Conservation (phyloP, 2,888 invertebrate species). For the Zygothrica quintamaculata region DNA sequence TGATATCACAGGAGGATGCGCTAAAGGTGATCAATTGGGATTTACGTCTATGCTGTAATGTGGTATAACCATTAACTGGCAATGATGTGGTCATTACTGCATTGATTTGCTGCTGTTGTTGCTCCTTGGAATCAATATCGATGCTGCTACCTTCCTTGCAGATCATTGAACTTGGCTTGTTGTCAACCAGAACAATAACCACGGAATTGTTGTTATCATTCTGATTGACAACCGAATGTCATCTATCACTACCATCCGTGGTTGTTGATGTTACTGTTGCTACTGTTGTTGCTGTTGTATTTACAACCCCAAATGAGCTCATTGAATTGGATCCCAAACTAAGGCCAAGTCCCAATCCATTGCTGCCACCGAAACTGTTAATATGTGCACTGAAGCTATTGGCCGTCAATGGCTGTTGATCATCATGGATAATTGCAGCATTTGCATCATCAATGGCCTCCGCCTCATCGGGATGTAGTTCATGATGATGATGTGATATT, state of each 20-base stretch:
- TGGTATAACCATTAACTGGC: constrained; percentile 72
- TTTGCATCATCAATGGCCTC: constrained; percentile 83
- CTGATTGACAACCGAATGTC: constrained; percentile 84
- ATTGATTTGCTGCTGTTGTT: constrained; percentile 19
- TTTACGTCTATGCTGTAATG: constrained; percentile 82
- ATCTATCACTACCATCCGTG: constrained; percentile 78
- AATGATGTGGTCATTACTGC: constrained; percentile 50
- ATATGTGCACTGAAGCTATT: constrained; percentile 75
- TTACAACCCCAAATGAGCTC: constrained; percentile 72
- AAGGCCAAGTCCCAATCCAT: constrained; percentile 27
- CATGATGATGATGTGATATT: constrained; percentile 56
- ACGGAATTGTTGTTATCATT: constrained; percentile 84
- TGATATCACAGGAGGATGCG: constrained; percentile 84
- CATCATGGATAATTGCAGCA: constrained; percentile 82
- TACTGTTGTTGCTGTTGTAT: too few relatives aligned
- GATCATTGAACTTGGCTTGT: constrained; percentile 84
- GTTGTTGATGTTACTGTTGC: too few relatives aligned
- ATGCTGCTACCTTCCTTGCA: constrained; percentile 81
- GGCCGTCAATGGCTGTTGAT: constrained; percentile 83
- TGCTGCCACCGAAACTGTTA: constrained; percentile 18
- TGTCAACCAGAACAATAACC: constrained; percentile 84
- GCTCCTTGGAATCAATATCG: constrained; percentile 58
- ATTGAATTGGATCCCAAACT: constrained; percentile 67
- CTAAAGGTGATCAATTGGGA: constrained; percentile 84
- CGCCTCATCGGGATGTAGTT: constrained; percentile 75